phyloP scores from a whole-genome alignment of 2,113 vertebrate species.

The Micromys minutus region DNA sequence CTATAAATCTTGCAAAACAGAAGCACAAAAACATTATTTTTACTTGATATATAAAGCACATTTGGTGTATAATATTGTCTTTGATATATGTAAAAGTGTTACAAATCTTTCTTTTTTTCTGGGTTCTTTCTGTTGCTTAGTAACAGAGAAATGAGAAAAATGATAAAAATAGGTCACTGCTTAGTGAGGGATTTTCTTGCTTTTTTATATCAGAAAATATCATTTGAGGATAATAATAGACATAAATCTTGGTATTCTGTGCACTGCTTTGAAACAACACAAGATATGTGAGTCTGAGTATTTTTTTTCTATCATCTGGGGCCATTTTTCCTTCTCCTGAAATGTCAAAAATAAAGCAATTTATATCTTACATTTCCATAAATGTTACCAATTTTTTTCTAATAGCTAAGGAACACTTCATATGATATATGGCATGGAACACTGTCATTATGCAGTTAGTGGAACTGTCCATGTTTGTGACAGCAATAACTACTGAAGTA shows the following conservation, averaged over 20 bases:
- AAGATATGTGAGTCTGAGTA: background rate
- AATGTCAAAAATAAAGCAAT: background rate
- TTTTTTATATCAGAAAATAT: conserved; percentile 37
- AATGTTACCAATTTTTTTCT: conserved; percentile 56
- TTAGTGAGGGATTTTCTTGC: conserved; percentile 63
- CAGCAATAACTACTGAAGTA: conserved; percentile 66
- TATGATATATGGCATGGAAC: conserved; percentile 41
- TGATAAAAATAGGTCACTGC: conserved; percentile 71
- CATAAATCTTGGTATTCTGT: conserved; percentile 58
- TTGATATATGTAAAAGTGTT: conserved; percentile 70
- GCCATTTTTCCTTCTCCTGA: background rate
- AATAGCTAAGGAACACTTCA: conserved; percentile 2
- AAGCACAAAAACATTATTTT: conserved; percentile 58
- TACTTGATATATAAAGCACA: conserved; percentile 50
- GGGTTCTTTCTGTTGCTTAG: conserved; percentile 79
- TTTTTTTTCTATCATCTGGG: conserved; percentile 31
- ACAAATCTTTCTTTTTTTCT: conserved; percentile 52
- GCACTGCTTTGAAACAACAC: background rate
- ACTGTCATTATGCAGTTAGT: conserved; percentile 27
- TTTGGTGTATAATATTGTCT: conserved; percentile 41
- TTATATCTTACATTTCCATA: background rate
- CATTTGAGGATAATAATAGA: conserved; percentile 55
- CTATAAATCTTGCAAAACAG: conserved; percentile 63
- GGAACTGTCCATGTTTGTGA: conserved; percentile 59
- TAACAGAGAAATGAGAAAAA: conserved; percentile 63